Percentiles rank a stretch among this genome's conserved stretches.
Evolutionary conservation across 1,140 invertebrate genomes (phyloP).

Genomic region (Planococcus citri): DNA sequence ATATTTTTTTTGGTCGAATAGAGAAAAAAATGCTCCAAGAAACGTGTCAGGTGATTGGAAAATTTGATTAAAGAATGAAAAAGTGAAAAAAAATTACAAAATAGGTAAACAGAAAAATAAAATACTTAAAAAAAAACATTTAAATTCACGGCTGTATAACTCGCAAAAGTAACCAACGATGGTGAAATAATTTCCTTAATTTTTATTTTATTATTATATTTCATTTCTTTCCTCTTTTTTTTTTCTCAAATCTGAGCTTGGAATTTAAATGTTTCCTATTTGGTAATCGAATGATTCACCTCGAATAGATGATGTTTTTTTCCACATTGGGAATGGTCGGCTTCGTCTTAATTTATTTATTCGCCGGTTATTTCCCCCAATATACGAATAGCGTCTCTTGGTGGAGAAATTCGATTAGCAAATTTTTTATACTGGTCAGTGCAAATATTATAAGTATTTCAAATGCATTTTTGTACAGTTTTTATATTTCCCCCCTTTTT

Average conservation of each 20-base stretch:
- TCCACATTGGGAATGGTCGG: background rate
- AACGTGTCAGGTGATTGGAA: too few species aligned
- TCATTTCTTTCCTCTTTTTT: background rate
- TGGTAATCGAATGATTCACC: background rate
- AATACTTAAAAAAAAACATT: background rate
- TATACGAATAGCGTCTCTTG: background rate
- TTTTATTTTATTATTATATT: too few species aligned
- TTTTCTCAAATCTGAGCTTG: background rate
- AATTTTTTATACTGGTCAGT: background rate
- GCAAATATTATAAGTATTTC: conserved; percentile 4
- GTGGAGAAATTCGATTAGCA: background rate
- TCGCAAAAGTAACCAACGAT: background rate
- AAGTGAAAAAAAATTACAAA: background rate
- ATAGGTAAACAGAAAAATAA: too few species aligned
- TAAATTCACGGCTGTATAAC: background rate
- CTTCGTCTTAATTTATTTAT: background rate
- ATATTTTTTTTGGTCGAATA: background rate
- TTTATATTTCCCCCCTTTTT: background rate
- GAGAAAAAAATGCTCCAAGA: background rate
- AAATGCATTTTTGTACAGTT: conserved; percentile 1
- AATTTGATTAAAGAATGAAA: background rate
- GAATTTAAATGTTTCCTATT: conserved; percentile 3
- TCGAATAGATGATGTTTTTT: background rate
- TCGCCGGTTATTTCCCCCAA: background rate
- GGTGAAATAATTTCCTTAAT: background rate